These are phyloP conservation scores for Sebastes hubbsi DNA, from an alignment of 2,797 vertebrate genomes.

Conservation along the genomic window DNA sequence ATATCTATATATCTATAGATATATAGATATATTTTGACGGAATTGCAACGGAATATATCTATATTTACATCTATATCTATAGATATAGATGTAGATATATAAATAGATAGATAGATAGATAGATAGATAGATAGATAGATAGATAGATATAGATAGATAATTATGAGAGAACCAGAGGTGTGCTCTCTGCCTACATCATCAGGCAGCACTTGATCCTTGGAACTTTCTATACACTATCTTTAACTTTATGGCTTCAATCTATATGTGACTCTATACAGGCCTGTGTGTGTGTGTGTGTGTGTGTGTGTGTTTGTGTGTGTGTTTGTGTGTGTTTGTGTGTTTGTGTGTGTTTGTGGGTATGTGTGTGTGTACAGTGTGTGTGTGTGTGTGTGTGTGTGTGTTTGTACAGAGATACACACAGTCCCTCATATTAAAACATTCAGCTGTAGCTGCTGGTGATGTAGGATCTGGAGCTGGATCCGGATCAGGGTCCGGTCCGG, in stretches of 20 bases:
- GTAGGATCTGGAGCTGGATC: constrained; percentile 33
- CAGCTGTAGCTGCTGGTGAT: neutral
- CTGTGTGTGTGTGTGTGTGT: neutral
- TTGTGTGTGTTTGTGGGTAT: neutral
- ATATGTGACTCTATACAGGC: neutral
- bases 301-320: neutral
- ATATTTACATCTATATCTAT: no score
- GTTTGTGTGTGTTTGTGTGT: neutral
- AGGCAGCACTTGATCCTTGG: constrained; percentile 8
- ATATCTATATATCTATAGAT: no score
- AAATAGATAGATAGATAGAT: no score
- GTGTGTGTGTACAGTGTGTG: no score
- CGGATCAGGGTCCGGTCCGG: constrained; percentile 1
- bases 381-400: neutral
- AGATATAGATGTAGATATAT: no score
- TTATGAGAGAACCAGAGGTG: neutral
- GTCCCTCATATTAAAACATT: neutral
- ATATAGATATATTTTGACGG: no score
- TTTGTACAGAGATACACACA: neutral
- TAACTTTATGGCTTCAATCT: neutral
- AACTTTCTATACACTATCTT: neutral
- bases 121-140: no score
- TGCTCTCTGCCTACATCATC: constrained; percentile 15
- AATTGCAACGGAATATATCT: no score
- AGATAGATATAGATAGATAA: neutral